Evolutionary conservation across 2,113 vertebrate genomes (phyloP), one percentile per base, ranked within the genome.

Genomic region (Calyptomena viridis): DNA sequence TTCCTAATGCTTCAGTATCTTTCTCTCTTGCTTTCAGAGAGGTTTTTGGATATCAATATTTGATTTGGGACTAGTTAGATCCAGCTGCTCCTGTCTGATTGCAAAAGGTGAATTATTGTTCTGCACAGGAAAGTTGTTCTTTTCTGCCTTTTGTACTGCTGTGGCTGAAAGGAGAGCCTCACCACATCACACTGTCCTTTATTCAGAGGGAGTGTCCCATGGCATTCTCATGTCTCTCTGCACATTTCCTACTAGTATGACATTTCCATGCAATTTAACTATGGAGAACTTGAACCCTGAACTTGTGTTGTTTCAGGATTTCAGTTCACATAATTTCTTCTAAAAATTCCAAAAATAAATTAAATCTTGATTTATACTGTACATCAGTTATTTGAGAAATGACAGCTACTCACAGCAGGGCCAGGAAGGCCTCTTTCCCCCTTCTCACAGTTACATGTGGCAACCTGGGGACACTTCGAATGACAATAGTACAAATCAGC

Each of bases 361-460:
- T 39, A 44, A 55, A 71, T 92, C 19, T 67, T 62, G 27, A 31
- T 40, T 88, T 71, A 24, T 40, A 47, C 21, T 74, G 8, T 79
- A 2, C 30, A 40, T 64, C 44, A 85, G 62, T 59, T 75, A 85
- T 69, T 87, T 78, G 53, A 86, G 35, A 83, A 93, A 73, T 71
- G 24, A 49, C 59, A 73, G 30, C 47, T 97, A 99, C 99, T 99
- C 96, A 99, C 99, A 85, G 98, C 93, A 89, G 98, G 96, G 63
- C 99, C 99, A 18, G 96, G 96, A 72, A 97, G 92, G 80, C 99
- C 99, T 95, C 97, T 97, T 96, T 99, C 98, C 33, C 99, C 99
- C 94, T 99, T 99, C 91, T 98, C 98, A 97, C 99, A 99, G 53
- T 97, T 93, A 93, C 99, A 99, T 86, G 76, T 97, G 56, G 98